Percentiles rank a stretch among this genome's conserved stretches.
phyloP scores from a whole-genome alignment of 1,140 invertebrate genomes.

The Lepidurus apus region DNA sequence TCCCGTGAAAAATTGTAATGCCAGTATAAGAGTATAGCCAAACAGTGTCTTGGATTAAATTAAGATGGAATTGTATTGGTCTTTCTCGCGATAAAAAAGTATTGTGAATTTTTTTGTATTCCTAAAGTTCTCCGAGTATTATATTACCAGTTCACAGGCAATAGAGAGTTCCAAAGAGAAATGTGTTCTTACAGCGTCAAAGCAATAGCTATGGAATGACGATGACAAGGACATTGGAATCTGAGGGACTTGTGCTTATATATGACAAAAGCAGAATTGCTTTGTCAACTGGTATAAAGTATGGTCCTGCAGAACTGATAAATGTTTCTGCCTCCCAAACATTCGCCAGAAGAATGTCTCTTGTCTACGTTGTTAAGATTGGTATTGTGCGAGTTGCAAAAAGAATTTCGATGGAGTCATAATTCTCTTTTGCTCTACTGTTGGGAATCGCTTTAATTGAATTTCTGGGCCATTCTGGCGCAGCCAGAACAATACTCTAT shows the following conservation, averaged over 20 bases:
- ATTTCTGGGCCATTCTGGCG: neutral
- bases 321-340: neutral
- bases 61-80: too few species aligned
- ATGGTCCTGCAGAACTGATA: neutral
- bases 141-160: too few species aligned
- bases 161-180: too few species aligned
- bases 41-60: too few species aligned
- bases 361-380: neutral
- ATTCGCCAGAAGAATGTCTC: neutral
- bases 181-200: neutral
- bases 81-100: too few species aligned
- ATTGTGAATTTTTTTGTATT: too few species aligned
- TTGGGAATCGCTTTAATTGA: neutral
- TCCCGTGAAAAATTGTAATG: too few species aligned
- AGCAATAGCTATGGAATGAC: neutral
- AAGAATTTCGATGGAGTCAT: neutral
- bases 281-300: constrained; percentile 10
- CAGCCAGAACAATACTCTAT: neutral
- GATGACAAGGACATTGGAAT: neutral
- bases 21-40: too few species aligned
- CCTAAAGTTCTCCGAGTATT: too few species aligned
- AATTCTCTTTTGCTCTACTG: neutral
- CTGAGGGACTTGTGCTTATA: neutral
- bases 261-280: neutral
- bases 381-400: too few species aligned